phyloP scores from a whole-genome alignment of 1,140 invertebrate genomes.

The Chlorops oryzae region DNA sequence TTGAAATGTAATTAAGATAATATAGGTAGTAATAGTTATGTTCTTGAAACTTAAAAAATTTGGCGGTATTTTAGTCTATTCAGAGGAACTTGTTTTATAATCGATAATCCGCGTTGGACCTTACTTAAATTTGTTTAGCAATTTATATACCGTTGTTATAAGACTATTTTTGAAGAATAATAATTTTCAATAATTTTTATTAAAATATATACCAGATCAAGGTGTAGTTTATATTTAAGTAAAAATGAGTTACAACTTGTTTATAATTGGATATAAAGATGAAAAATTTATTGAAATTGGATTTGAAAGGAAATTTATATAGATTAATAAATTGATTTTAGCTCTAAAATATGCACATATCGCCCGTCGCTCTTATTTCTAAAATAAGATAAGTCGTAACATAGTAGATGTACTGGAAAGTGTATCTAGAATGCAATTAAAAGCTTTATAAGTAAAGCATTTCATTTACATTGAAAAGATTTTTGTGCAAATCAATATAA shows the following conservation, averaged over 20 bases:
- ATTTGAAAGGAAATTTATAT: too few relatives aligned
- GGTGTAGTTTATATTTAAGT: too few relatives aligned
- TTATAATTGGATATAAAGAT: too few relatives aligned
- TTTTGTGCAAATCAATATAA: constrained; percentile 50
- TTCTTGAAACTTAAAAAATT: constrained; percentile 54
- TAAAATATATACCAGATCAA: constrained; percentile 52
- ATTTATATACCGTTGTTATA: constrained; percentile 39
- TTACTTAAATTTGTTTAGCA: constrained; percentile 36
- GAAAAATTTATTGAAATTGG: too few relatives aligned
- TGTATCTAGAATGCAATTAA: constrained; percentile 55
- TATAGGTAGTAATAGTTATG: constrained; percentile 52
- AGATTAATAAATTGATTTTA: constrained; percentile 47
- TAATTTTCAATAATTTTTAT: constrained; percentile 48
- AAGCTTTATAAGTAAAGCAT: constrained; percentile 52
- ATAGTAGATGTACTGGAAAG: constrained; percentile 65
- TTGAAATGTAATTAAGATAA: constrained; percentile 37
- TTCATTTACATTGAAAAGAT: constrained; percentile 55
- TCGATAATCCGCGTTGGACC: constrained; percentile 51
- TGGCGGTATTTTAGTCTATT: too few relatives aligned
- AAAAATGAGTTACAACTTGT: too few relatives aligned
- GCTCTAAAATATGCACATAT: constrained; percentile 58
- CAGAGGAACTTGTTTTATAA: constrained; percentile 54
- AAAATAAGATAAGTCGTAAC: constrained; percentile 65
- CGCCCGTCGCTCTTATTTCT: constrained; percentile 60
- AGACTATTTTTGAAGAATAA: constrained; percentile 50